A percentile compares a stretch with the other conserved stretches of the same genome.
phyloP scores from a whole-genome alignment of 2,797 vertebrate species.

The Molossus molossus region DNA sequence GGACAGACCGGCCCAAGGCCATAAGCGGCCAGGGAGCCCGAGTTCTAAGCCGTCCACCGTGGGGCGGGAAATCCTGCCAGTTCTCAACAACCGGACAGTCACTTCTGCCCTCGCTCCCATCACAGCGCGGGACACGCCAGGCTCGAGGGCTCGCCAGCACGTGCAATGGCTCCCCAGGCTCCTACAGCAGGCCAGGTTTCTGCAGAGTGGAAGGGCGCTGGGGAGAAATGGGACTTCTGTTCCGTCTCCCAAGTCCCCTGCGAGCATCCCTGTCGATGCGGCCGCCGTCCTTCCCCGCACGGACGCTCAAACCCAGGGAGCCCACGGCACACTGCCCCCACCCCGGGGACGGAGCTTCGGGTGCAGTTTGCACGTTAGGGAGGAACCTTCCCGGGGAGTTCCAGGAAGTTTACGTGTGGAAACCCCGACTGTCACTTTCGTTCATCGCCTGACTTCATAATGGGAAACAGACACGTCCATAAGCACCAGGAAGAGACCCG shows the following conservation, averaged over 20 bases:
- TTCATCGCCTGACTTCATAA: constrained; percentile 79
- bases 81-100: background rate
- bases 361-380: background rate
- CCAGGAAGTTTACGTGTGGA: constrained; percentile 77
- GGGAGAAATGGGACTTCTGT: background rate
- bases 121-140: background rate
- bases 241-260: background rate
- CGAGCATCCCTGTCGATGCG: background rate
- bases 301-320: constrained; percentile 33
- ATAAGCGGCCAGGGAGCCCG: rapidly evolving
- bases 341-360: background rate
- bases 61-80: background rate
- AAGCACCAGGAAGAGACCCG: background rate
- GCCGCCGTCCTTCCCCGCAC: background rate
- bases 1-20: background rate
- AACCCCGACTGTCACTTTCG: constrained; percentile 73
- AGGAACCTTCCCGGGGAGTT: constrained; percentile 2
- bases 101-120: background rate
- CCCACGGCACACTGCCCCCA: constrained; percentile 23
- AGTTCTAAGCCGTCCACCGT: background rate
- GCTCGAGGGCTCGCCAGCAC: rapidly evolving
- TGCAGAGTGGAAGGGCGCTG: background rate
- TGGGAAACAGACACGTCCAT: constrained; percentile 85
- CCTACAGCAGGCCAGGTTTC: background rate
- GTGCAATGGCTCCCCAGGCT: rapidly evolving